Base-by-base conservation (phyloP, 2,888 invertebrate genomes). In the Criorhina ranunculi region DNA sequence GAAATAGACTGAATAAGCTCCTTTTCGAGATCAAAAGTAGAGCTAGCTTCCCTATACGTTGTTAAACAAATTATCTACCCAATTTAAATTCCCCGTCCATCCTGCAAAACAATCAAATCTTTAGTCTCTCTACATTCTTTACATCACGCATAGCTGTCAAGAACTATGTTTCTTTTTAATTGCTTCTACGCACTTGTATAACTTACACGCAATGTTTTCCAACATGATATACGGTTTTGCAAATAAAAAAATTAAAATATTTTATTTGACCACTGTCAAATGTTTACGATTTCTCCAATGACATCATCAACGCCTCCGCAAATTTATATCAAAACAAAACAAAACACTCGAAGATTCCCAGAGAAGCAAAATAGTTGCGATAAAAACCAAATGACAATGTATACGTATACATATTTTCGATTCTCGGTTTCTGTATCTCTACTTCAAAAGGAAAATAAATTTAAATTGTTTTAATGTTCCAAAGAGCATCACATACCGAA, bases 251-350 rank as follows among this genome's bases (percentile, higher is more conserved):
- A 35, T 6, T 17, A 15, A 35, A 24, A 49, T 3, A 35, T 19
- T 40, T 40, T 8, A 29, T 24, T 29, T 4, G 12, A 40, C 4
- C 8, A 9, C 12, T 8, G 3, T 1, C 5, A 8, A 29, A 42
- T 46, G 15, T 49, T 44, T 42, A 53, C 40, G 53, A 31, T 70
- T 57, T 55, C 31, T 46, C 33, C 15, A 24, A 59, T 64, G 64
- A 75, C 46, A 35, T 66, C 66, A 75, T 75, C 29, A 15, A 35
- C 46, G 57, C 11, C 57, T 33, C 17, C 62, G 33, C 33, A 17
- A 70, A 11, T 35, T 11, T 51, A 5, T 51, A 72, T 24, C 24
- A 24, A 24, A n/a, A 19, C 59, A 59, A 60, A 51, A 40, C 49
- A 59, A 49, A 59, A 31, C 59, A 60, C n/a, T 6, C 29, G 19